Conservation (phyloP, 2,888 invertebrate species). For the Drosophila cognata region DNA sequence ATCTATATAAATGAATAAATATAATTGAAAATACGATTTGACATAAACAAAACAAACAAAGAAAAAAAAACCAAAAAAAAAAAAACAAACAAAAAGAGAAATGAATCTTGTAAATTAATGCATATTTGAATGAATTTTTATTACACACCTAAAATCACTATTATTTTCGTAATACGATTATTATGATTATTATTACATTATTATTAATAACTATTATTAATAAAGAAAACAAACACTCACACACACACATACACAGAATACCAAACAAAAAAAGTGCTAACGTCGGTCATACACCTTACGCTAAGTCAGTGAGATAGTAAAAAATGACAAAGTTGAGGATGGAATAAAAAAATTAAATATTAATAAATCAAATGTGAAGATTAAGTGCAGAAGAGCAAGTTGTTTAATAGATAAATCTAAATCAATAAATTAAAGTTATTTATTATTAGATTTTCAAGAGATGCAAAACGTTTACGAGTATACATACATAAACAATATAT, state of each 20-base stretch:
- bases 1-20: conserved; percentile 15
- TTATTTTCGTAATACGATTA: conserved; percentile 75
- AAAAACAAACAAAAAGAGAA: not conserved
- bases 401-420: conserved; percentile 61
- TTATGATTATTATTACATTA: conserved; percentile 51
- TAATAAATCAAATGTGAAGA: conserved; percentile 7
- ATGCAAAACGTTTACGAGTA: conserved; percentile 63
- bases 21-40: conserved; percentile 47
- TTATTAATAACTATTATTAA: conserved; percentile 55
- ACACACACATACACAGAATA: conserved; percentile 12
- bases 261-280: conserved; percentile 59
- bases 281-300: conserved; percentile 50
- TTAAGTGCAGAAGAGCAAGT: conserved; percentile 22
- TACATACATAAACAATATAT: conserved; percentile 63
- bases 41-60: conserved; percentile 2
- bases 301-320: conserved; percentile 48
- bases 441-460: conserved; percentile 59
- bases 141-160: conserved; percentile 65
- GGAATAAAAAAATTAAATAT: conserved; percentile 27
- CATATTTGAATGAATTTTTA: conserved; percentile 72
- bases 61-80: not conserved
- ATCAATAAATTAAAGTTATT: conserved; percentile 57
- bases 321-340: conserved; percentile 38
- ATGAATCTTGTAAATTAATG: conserved; percentile 60
- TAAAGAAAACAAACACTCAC: conserved; percentile 18